Conservation (phyloP, 1,140 invertebrate genomes). For the Philotrypesis tridentata region DNA sequence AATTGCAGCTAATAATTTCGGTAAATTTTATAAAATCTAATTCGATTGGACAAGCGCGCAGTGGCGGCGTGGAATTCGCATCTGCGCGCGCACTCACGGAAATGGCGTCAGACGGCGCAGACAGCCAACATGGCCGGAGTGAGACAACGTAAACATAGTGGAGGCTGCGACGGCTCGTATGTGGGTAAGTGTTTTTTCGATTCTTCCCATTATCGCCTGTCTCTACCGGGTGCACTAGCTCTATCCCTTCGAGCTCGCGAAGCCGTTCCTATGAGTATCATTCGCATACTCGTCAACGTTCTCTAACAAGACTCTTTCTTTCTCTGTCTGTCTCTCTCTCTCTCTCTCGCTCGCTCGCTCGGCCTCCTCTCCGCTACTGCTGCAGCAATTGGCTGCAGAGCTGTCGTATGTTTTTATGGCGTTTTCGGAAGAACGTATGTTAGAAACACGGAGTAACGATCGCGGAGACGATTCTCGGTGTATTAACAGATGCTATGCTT, state of each 20-base stretch:
- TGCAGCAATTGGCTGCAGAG: background rate
- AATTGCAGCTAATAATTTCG: no score
- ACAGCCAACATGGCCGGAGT: constrained; percentile 68
- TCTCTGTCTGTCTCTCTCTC: no score
- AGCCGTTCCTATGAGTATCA: background rate
- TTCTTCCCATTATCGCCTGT: background rate
- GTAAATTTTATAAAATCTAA: no score
- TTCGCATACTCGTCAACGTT: no score
- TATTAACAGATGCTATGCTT: background rate
- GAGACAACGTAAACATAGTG: constrained; percentile 71
- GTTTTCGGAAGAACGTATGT: background rate
- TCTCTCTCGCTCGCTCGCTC: background rate
- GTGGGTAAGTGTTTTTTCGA: constrained; percentile 65
- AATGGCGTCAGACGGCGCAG: constrained; percentile 62
- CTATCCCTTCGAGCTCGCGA: no score
- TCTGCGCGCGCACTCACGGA: constrained; percentile 61
- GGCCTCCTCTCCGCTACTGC: no score
- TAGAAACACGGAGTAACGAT: background rate
- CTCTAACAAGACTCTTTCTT: background rate
- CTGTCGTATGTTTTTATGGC: constrained; percentile 39
- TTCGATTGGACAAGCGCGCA: background rate
- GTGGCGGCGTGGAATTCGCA: background rate
- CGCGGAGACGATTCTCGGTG: no score
- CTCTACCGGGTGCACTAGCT: background rate
- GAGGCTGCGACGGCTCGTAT: constrained; percentile 62